A percentile compares a stretch with the other conserved stretches of the same genome.
phyloP scores from a whole-genome alignment of 2,888 invertebrate species.

The Rhagonycha fulva region DNA sequence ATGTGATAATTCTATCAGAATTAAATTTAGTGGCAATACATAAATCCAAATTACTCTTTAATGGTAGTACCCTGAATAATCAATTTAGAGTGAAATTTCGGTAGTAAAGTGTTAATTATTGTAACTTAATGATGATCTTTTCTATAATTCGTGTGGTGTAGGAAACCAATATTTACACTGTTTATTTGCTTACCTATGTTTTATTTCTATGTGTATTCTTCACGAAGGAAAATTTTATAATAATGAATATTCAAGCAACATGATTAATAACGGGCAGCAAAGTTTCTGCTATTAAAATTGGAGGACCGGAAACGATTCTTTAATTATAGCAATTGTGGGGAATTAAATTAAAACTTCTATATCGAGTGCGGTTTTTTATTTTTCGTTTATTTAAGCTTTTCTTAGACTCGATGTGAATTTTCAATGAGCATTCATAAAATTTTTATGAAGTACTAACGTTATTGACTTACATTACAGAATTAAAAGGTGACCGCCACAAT shows the following conservation, averaged over 20 bases:
- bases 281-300: slow-evolving; percentile 4
- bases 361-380: neutral
- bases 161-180: neutral
- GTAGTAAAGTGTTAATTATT: neutral
- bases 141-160: neutral
- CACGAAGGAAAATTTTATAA: neutral
- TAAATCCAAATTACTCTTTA: neutral
- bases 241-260: neutral
- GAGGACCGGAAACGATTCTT: slow-evolving; percentile 9
- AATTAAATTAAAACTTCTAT: slow-evolving; percentile 6
- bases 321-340: slow-evolving; percentile 14
- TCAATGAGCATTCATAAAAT: slow-evolving; percentile 11
- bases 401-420: slow-evolving; percentile 9
- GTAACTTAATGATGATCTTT: neutral
- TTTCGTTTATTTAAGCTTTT: neutral
- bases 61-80: neutral
- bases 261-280: slow-evolving; percentile 4
- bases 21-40: neutral
- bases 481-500: slow-evolving; percentile 26
- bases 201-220: neutral
- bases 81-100: neutral
- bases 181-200: neutral
- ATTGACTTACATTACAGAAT: slow-evolving; percentile 23
- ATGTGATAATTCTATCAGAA: neutral
- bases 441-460: slow-evolving; percentile 20